A percentile compares a stretch with the other conserved stretches of the same genome.
Evolutionary conservation across 2,888 invertebrate species (phyloP).

Genomic region (Norana najaformis): DNA sequence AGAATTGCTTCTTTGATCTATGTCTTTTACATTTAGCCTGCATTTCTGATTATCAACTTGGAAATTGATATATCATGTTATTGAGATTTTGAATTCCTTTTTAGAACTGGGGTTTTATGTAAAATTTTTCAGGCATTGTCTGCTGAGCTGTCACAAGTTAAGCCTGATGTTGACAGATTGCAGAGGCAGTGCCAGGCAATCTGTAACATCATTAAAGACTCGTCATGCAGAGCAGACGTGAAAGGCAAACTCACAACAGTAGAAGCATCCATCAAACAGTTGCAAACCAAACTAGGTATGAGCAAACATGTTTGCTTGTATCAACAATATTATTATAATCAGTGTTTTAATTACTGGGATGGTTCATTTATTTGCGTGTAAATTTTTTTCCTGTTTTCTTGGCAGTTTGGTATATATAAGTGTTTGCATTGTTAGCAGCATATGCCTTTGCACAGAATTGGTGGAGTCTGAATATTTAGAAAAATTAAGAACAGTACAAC

Average conservation of each 20-base stretch:
- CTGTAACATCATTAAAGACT: slow-evolving; percentile 83
- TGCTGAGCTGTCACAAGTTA: neutral
- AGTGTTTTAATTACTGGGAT: neutral
- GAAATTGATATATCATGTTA: too few relatives aligned
- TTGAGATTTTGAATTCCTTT: neutral
- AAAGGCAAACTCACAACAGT: slow-evolving; percentile 82
- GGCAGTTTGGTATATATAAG: neutral
- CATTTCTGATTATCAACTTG: too few relatives aligned
- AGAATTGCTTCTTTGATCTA: too few relatives aligned
- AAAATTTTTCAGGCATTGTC: slow-evolving; percentile 20
- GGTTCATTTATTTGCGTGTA: slow-evolving; percentile 10
- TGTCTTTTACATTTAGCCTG: too few relatives aligned
- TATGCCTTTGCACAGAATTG: too few relatives aligned
- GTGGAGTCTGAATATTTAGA: neutral
- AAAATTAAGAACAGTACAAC: neutral
- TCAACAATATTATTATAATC: neutral
- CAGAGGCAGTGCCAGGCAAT: neutral
- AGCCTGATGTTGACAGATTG: slow-evolving; percentile 21
- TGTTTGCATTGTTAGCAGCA: neutral
- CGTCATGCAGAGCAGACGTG: slow-evolving; percentile 86
- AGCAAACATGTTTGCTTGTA: neutral
- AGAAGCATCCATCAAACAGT: slow-evolving; percentile 81
- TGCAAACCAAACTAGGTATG: slow-evolving; percentile 68
- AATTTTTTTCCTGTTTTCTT: neutral
- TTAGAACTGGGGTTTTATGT: neutral